Percentiles rank a stretch among this genome's conserved stretches.
These are phyloP conservation scores for Cheilosia variabilis DNA, from an alignment of 2,888 invertebrate species.

Conservation along the genomic window DNA sequence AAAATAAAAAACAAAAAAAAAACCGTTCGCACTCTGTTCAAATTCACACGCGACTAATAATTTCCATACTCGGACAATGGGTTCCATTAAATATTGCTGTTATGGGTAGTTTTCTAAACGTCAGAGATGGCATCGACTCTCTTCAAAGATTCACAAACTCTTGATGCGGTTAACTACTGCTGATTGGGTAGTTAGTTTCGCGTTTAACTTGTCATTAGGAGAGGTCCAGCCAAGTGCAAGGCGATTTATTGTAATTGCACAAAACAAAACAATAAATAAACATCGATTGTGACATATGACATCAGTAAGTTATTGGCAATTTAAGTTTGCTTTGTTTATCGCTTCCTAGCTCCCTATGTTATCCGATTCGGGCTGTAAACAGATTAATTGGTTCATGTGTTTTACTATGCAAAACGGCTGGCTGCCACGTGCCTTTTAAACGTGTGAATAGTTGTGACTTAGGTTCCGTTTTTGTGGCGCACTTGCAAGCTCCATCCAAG, in stretches of 20 bases:
- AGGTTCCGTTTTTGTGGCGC: background rate
- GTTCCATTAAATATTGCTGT: background rate
- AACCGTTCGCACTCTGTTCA: slow-evolving; percentile 34
- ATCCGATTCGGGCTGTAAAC: background rate
- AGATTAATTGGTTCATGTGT: slow-evolving; percentile 12
- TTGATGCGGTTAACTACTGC: background rate
- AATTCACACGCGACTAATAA: slow-evolving; percentile 19
- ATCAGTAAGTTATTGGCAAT: background rate
- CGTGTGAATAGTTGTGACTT: background rate
- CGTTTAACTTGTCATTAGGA: slow-evolving; percentile 16
- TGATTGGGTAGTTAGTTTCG: slow-evolving; percentile 3
- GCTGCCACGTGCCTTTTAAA: slow-evolving; percentile 21
- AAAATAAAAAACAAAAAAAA: slow-evolving; percentile 1
- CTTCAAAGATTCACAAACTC: background rate
- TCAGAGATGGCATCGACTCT: background rate
- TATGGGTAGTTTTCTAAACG: background rate
- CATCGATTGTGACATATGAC: background rate
- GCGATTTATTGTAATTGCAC: slow-evolving; percentile 7
- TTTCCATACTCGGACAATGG: slow-evolving; percentile 1
- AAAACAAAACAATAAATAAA: slow-evolving; percentile 1
- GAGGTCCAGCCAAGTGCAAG: slow-evolving; percentile 3
- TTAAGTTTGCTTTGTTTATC: background rate
- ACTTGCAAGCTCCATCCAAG: background rate
- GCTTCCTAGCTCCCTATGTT: background rate
- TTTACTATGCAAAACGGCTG: slow-evolving; percentile 20